Conservation (phyloP, 2,888 invertebrate species). For the Hypolimnas misippus region DNA sequence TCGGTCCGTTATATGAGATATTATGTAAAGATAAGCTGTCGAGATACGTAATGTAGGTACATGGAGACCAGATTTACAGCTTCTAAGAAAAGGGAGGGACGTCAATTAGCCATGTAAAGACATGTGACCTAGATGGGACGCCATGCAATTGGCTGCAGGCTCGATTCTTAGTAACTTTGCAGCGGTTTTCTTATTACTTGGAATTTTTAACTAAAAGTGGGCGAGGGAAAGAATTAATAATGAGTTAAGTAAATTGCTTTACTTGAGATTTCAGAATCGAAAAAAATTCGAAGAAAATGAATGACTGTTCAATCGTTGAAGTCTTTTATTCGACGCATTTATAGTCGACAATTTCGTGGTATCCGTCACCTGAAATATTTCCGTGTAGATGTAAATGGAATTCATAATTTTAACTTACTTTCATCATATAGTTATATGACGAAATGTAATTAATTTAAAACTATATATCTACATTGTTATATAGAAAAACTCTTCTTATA, state of each 20-base stretch:
- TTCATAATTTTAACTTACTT: no score
- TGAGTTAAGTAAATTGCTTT: neutral
- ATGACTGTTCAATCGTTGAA: neutral
- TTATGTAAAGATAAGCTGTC: slow-evolving; percentile 1
- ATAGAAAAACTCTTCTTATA: no score
- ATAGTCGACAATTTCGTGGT: neutral
- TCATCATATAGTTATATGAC: no score
- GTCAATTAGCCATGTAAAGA: neutral
- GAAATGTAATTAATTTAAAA: no score
- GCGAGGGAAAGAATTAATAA: neutral
- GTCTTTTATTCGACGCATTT: neutral
- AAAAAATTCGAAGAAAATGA: neutral
- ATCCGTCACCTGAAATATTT: neutral
- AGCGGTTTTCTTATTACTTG: neutral
- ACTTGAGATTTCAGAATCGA: neutral
- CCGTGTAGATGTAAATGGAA: neutral
- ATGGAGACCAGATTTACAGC: neutral
- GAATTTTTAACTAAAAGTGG: neutral
- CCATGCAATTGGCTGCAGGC: neutral
- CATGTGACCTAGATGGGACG: neutral
- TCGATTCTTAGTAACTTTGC: neutral
- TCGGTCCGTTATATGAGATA: slow-evolving; percentile 15
- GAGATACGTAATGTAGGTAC: slow-evolving; percentile 16
- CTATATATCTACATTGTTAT: no score
- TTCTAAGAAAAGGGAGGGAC: slow-evolving; percentile 9